phyloP scores from a whole-genome alignment of 2,797 vertebrate species.

The Poeciliopsis paucimaculata region DNA sequence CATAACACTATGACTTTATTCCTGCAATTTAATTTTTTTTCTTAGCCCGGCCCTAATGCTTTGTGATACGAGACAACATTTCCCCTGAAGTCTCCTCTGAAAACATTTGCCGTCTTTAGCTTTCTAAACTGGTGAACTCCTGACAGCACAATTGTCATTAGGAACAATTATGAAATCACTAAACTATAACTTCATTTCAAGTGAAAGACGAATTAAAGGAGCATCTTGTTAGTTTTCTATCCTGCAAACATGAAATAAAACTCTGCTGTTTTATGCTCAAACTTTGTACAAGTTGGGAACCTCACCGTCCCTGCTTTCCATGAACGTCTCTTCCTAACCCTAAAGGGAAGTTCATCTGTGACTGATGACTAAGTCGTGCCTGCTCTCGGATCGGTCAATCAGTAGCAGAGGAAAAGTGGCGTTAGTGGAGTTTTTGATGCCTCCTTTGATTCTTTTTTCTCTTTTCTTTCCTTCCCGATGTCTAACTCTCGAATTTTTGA shows the following conservation, averaged over 20 bases:
- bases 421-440: conserved; percentile 6
- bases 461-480: conserved; percentile 20
- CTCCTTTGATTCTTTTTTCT: conserved; percentile 25
- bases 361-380: conserved; percentile 30
- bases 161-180: background rate
- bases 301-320: conserved; percentile 31
- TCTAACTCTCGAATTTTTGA: conserved; percentile 46
- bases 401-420: conserved; percentile 7
- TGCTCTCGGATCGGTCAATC: conserved; percentile 44
- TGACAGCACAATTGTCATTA: background rate
- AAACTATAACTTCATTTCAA: background rate
- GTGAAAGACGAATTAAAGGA: background rate
- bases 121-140: background rate
- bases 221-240: background rate
- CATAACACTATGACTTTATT: too few relatives aligned
- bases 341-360: conserved; percentile 10
- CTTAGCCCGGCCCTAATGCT: too few relatives aligned
- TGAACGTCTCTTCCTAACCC: conserved; percentile 50
- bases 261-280: conserved; percentile 10
- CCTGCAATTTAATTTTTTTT: too few relatives aligned
- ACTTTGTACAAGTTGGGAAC: conserved; percentile 58
- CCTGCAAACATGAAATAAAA: background rate
- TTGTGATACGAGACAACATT: background rate
- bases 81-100: background rate
- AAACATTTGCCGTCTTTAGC: too few relatives aligned